Base-by-base conservation (phyloP, 2,113 vertebrate species). In the Daubentonia madagascariensis region DNA sequence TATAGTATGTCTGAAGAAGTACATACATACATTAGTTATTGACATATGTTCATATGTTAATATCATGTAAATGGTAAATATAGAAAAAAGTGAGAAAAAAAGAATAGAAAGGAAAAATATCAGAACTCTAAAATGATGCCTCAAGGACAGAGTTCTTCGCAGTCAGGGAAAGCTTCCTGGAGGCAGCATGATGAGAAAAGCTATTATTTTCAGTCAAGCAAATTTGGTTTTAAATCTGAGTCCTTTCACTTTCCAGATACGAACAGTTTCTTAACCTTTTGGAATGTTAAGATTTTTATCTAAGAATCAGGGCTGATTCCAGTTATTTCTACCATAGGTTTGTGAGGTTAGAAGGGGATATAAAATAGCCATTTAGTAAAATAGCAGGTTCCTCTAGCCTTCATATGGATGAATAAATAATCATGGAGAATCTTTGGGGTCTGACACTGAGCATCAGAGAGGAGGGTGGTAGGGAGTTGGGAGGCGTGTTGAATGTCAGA, bases 181-280 rank as follows among this genome's bases (percentile, higher is more conserved):
- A 92, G 35, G 20, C 9, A 84, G 43, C 22, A 50, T 18, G 23
- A n/a, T 17, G 32, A 79, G 28, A 48, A 50, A 94, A 92, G 79
- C 32, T 65, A 70, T 88, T 75, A 91, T 61, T 92, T 93, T 65
- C 16, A 23, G 25, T 18, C 48, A 25, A 65, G 11, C 3, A 68
- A 73, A 72, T 67, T 87, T 59, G n/a, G 9, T 50, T 94, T 95
- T 89, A 97, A 94, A 87, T 94, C 28, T 85, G 20, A 86, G 7
- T 57, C n/a, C 30, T 80, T 83, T 37, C 5, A 57, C 32, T 96
- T 65, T 67, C 5, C 68, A 96, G 52, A 48, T 93, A 61, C 17
- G 30, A 76, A 14, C 12, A 94, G 67, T 57, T 72, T 83, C 40
- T 78, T 92, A 89, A 87, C 17, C 6, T 28, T 37, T 80, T 70